Evolutionary conservation across 1,140 invertebrate species (phyloP), one percentile per base, ranked within the genome.

Genomic region (Campoletis sonorensis): DNA sequence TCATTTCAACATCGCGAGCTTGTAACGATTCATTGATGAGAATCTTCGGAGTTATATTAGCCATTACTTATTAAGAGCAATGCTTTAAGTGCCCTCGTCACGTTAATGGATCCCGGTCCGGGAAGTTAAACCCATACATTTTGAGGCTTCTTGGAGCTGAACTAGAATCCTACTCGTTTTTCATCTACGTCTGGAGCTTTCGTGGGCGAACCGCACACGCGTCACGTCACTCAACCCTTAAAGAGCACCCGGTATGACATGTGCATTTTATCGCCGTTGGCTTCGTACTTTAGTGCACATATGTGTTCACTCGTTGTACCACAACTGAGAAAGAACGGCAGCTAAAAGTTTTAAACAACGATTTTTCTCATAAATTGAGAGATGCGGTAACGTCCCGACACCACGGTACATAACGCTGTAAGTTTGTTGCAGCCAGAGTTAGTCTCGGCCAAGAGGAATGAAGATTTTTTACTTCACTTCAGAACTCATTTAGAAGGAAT

Each of bases 261-360:
- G 80, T 81, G 80, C 80, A 81, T 77, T 81, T 81, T 81, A 81
- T 81, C 73, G 80, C 71, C 54, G 49, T 70, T 71, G 54, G 73
- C 75, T 49, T 78, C 73, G 30, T 76, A 64, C 64, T 45, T 33
- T 77, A 81, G 70, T 81, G 72, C 40, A 75, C 49, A 27, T 61
- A 54, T 45, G 64, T 37, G 23, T 64, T 81, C 16, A 61, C 1
- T 23, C 61, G 23, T 64, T 64, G 61, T 23, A 64, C 21, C 61
- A 54, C 51, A 54, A 11, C 23, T 21, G 23, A 8, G 11, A 5
- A 26, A n/a, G 23, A 64, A 26, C 21, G 61, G 21, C 15, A 5
- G 54, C 54, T 30, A 26, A 54, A 58, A 75, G 73, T 61, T 33
- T 77, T 26, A 18, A 27, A 23, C 18, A 61, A 77, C 54, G 54